Conservation (phyloP, 2,888 invertebrate species). For the Junonia oenone region DNA sequence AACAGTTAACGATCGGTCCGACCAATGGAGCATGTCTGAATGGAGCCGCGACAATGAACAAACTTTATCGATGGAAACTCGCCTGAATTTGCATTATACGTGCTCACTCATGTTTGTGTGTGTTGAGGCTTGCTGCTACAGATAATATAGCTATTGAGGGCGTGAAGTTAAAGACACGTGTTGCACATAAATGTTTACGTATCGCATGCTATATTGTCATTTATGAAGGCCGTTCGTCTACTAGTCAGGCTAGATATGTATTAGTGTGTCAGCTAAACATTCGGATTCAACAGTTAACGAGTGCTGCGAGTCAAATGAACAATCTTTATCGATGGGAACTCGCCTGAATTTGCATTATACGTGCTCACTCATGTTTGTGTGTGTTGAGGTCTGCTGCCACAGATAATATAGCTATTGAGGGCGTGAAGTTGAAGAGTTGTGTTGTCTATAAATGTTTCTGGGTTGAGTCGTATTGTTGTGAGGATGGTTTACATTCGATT, state of each 20-base stretch:
- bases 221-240: no score
- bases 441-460: background rate
- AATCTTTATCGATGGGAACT: background rate
- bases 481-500: no score
- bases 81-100: background rate
- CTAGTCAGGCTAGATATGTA: no score
- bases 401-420: no score
- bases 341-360: background rate
- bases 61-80: background rate
- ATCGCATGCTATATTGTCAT: no score
- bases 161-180: no score
- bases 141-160: no score
- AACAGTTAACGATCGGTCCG: background rate
- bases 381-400: background rate
- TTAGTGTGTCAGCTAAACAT: background rate
- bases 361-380: background rate
- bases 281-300: background rate
- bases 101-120: background rate
- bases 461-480: no score
- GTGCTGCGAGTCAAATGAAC: constrained; percentile 3
- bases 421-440: no score
- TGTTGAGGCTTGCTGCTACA: background rate
- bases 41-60: constrained; percentile 2
- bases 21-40: background rate
- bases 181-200: background rate